phyloP scores from a whole-genome alignment of 2,113 vertebrate genomes.

The Salvator merianae region DNA sequence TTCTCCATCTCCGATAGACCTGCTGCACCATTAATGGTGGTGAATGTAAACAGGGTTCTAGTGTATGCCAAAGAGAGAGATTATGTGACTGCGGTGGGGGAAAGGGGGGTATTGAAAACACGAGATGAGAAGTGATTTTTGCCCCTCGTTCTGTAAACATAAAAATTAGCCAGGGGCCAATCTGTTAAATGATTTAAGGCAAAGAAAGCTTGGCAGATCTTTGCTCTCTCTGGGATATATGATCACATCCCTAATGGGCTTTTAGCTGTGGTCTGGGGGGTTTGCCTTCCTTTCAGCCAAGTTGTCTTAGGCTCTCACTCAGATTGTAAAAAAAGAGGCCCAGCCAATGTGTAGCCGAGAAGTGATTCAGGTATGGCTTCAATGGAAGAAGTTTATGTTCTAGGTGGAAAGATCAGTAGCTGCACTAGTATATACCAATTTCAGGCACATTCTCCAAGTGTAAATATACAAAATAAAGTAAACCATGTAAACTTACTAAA shows the following conservation, averaged over 20 bases:
- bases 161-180: constrained; percentile 63
- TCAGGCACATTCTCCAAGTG: too few relatives aligned
- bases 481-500: too few relatives aligned
- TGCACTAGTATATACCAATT: too few relatives aligned
- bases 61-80: constrained; percentile 71
- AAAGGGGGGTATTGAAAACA: constrained; percentile 73
- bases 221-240: constrained; percentile 27
- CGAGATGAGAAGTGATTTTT: constrained; percentile 72
- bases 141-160: constrained; percentile 72
- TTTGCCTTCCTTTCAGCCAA: rapidly evolving
- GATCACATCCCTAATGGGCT: constrained; percentile 46
- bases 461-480: too few relatives aligned
- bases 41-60: constrained; percentile 77
- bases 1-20: constrained; percentile 66
- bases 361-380: not conserved
- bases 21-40: constrained; percentile 72
- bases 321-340: not conserved
- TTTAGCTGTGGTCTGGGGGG: constrained; percentile 54
- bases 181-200: constrained; percentile 67
- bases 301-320: not conserved
- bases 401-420: too few relatives aligned
- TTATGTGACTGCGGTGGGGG: constrained; percentile 65
- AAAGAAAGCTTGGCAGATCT: constrained; percentile 55
- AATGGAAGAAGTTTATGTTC: not conserved
- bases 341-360: not conserved